Base-by-base conservation (phyloP, 1,140 invertebrate species). In the Rhagoletis pomonella region DNA sequence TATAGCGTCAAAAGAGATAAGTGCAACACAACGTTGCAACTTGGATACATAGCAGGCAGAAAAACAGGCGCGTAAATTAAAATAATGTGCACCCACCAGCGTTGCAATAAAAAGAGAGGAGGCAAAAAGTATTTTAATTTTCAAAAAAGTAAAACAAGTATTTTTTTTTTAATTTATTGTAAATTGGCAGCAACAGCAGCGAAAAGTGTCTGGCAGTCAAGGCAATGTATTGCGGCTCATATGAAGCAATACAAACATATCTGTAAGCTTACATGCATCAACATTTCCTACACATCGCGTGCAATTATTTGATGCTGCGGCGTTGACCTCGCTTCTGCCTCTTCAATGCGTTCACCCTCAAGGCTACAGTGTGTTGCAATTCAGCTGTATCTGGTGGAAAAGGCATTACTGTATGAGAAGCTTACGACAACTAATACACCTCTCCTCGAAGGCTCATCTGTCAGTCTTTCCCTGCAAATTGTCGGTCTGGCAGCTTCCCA, bases 1-100 rank as follows among this genome's bases (percentile, higher is more conserved):
- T 67, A 39, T 4, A n/a, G 14, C 3, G 3, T 9, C n/a, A 39
- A n/a, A 81, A 10, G 5, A 10, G 5, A 50, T 81, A 12, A 81
- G n/a, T 81, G 73, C 73, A 81, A 81, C 47, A 10, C 47, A 14
- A 81, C 44, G 73, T 55, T 58, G 47, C 73, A 81, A 19, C 73
- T 55, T 55, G 73, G 29, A 29, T 29, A 29, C n/a, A n/a, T 19
- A n/a, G 55, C n/a, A 10, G n/a, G 6, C 47, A 55, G 44, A 81
- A 55, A 58, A 55, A 42, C 73, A 81, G 42, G 47, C 73, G 73
- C 73, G 73, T 81, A 55, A 81, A 81, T 55, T 81, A 81, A 81
- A 81, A 58, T 55, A 29, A 50, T 19, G 47, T 17, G 44, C 73
- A 81, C 73, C 73, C 12, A 81, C 73, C 29, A 55, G 9, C 19